A percentile compares a stretch with the other conserved stretches of the same genome.
Conservation (phyloP, 2,888 invertebrate species). For the Brachyptera putata region DNA sequence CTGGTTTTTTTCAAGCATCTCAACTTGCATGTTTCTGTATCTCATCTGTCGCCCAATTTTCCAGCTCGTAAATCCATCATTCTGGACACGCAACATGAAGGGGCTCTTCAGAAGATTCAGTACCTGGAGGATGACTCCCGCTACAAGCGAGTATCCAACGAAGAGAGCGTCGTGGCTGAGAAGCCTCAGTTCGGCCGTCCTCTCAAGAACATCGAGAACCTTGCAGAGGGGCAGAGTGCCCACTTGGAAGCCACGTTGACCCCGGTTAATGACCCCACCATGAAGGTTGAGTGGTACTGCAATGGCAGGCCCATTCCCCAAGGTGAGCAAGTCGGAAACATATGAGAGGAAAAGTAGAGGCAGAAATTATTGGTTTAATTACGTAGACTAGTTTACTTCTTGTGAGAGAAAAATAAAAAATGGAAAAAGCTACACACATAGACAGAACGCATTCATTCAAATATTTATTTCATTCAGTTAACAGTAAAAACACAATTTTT, state of each 20-base stretch:
- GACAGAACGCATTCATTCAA: too few species aligned
- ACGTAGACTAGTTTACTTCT: too few species aligned
- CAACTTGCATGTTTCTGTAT: too few species aligned
- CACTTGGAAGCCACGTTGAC: constrained; percentile 93
- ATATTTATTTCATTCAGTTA: too few species aligned
- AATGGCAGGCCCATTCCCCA: constrained; percentile 90
- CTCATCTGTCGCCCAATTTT: too few species aligned
- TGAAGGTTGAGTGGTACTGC: constrained; percentile 98
- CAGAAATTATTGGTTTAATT: too few species aligned
- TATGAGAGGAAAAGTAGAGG: too few species aligned
- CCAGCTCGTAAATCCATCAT: constrained; percentile 77
- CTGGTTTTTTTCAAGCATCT: too few species aligned
- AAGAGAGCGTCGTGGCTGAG: constrained; percentile 72
- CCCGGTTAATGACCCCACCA: constrained; percentile 96
- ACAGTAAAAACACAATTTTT: too few species aligned
- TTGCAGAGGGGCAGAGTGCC: constrained; percentile 81
- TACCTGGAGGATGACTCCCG: constrained; percentile 83
- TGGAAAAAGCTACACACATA: too few species aligned
- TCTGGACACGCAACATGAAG: constrained; percentile 87
- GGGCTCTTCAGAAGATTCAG: constrained; percentile 86
- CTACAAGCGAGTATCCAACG: constrained; percentile 64
- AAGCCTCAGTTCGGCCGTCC: constrained; percentile 88
- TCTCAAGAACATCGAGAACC: constrained; percentile 74
- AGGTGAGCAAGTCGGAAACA: constrained; percentile 49
- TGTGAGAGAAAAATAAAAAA: not conserved